A percentile compares a stretch with the other conserved stretches of the same genome.
Evolutionary conservation across 1,140 invertebrate genomes (phyloP).

Genomic region (Leptestheria dahalacensis): DNA sequence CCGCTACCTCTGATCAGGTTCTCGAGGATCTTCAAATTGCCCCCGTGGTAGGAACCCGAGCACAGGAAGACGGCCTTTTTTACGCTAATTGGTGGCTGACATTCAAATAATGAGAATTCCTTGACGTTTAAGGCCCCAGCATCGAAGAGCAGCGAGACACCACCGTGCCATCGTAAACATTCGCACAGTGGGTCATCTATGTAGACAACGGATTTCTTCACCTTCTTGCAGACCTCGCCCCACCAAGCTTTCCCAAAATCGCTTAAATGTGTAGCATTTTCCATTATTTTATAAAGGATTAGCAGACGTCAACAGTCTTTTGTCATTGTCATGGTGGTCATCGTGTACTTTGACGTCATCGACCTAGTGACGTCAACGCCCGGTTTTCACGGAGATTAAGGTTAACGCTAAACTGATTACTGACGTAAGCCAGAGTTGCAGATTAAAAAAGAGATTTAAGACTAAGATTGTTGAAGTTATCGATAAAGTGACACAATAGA

Average conservation of each 20-base stretch:
- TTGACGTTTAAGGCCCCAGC: slow-evolving; percentile 39
- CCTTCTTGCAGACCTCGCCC: slow-evolving; percentile 37
- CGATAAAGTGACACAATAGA: too few relatives aligned
- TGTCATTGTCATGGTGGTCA: too few relatives aligned
- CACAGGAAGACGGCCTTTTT: slow-evolving; percentile 43
- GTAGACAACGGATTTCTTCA: slow-evolving; percentile 42
- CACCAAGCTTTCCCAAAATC: slow-evolving; percentile 24
- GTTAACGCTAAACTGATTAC: too few relatives aligned
- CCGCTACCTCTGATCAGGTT: slow-evolving; percentile 37
- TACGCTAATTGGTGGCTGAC: slow-evolving; percentile 28
- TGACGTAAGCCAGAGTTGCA: too few relatives aligned
- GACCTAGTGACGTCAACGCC: too few relatives aligned
- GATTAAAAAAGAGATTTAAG: too few relatives aligned
- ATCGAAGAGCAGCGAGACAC: slow-evolving; percentile 33
- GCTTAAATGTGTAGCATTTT: too few relatives aligned
- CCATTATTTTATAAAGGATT: too few relatives aligned
- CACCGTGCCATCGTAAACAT: slow-evolving; percentile 45
- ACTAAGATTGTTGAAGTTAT: too few relatives aligned
- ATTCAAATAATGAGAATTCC: slow-evolving; percentile 42
- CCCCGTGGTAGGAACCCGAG: slow-evolving; percentile 32
- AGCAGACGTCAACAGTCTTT: too few relatives aligned
- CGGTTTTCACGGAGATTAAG: too few relatives aligned
- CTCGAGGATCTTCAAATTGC: slow-evolving; percentile 32
- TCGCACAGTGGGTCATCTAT: slow-evolving; percentile 38
- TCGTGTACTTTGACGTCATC: too few relatives aligned